Base-by-base conservation (phyloP, 2,113 vertebrate species). In the Excalfactoria chinensis region DNA sequence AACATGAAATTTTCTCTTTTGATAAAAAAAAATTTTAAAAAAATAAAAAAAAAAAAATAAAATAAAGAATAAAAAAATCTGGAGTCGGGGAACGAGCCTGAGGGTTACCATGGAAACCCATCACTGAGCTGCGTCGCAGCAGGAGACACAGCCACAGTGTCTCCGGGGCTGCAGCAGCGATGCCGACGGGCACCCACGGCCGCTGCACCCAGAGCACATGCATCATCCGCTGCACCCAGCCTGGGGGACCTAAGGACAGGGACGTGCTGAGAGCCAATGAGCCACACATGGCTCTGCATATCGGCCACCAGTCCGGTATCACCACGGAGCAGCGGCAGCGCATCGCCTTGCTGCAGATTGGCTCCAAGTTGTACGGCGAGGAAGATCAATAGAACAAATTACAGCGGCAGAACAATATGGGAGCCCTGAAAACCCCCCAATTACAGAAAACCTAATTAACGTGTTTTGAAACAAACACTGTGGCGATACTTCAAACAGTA, bases 81-180 rank as follows among this genome's bases (percentile, higher is more conserved):
- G 93, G 72, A 95, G 89, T 93, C 62, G 91, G 82, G 95, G 96
- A 94, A 84, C 1, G 72, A 96, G 94, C 93, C 92, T 75, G 30
- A 84, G 81, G 90, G 98, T 98, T 98, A 95, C 98, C 97, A 98
- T 98, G 97, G 98, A 96, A 98, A 98, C 97, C 53, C 96, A 93
- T 95, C 96, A 73, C 96, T 90, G 96, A 96, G 97, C 92, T 6
- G 32, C 6, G 21, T 80, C 53, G 22, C 91, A 86, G 91, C 84
- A 58, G 89, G 84, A 94, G 93, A 49, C 74, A 73, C 80, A 97
- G 97, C 97, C 97, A 89, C 95, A 60, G 87, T 66, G 93, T 96
- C 95, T 96, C 96, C 13, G 67, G 84, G 77, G 40, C 41, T 75
- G 80, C 7, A 2, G 60, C 13, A 56, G 55, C 10, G 55, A 56